Conservation (phyloP, 2,797 vertebrate genomes). For the Strix occidentalis region DNA sequence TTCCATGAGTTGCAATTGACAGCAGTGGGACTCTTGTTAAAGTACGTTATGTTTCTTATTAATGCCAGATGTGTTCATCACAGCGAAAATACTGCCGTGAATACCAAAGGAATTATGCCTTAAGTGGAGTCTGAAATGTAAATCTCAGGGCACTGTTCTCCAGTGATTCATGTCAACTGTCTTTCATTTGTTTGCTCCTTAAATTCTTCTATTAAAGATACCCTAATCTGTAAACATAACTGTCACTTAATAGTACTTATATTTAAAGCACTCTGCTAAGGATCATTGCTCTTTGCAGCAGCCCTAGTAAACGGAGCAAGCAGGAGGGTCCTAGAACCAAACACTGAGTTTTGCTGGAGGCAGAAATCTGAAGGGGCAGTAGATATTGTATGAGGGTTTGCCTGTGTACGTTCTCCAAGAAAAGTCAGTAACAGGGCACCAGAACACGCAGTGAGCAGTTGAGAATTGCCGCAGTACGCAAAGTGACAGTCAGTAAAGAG, state of each 20-base stretch:
- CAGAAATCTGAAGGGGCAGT: not conserved
- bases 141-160: not conserved
- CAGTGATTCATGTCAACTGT: not conserved
- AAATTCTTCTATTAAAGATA: not conserved
- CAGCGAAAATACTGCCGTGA: not conserved
- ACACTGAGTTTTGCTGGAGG: not conserved
- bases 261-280: not conserved
- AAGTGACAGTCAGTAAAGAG: not conserved
- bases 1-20: not conserved
- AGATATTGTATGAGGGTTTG: not conserved
- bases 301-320: accelerated
- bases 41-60: slow-evolving; percentile 29
- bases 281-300: not conserved
- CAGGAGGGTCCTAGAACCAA: not conserved
- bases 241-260: not conserved
- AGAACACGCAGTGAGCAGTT: accelerated
- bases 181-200: not conserved
- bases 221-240: not conserved
- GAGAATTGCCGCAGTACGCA: not conserved
- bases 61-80: slow-evolving; percentile 10
- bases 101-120: slow-evolving; percentile 4
- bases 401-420: not conserved
- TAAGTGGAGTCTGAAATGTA: not conserved
- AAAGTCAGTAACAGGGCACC: not conserved
- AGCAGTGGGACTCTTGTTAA: slow-evolving; percentile 3